These are phyloP conservation scores for Ctenoplectra terminalis DNA, from an alignment of 1,140 invertebrate genomes.

Conservation along the genomic window DNA sequence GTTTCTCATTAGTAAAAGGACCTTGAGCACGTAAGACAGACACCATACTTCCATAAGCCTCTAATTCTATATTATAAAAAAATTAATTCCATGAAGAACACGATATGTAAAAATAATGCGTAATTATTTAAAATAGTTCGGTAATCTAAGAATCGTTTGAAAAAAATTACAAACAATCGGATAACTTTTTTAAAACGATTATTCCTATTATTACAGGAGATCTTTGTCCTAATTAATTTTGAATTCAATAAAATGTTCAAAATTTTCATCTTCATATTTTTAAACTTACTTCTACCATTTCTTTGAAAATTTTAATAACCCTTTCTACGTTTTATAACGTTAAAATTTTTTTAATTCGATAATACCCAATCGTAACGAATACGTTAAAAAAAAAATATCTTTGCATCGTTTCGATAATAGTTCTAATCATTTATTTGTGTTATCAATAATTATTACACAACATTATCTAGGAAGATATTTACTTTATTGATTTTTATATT, in stretches of 20 bases:
- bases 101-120: background rate
- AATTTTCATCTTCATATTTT: too few relatives aligned
- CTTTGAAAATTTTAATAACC: too few relatives aligned
- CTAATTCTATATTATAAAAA: slow-evolving; percentile 87
- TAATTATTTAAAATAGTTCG: background rate
- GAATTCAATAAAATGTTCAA: background rate
- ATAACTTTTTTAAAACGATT: too few relatives aligned
- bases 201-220: too few relatives aligned
- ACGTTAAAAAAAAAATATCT: background rate
- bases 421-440: background rate
- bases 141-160: background rate
- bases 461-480: background rate
- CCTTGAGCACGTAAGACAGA: slow-evolving; percentile 96
- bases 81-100: too few relatives aligned
- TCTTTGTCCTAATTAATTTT: too few relatives aligned
- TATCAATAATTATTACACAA: background rate
- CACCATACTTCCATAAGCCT: slow-evolving; percentile 94
- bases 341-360: background rate
- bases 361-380: background rate
- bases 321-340: background rate
- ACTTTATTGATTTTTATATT: background rate
- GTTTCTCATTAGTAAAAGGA: slow-evolving; percentile 91
- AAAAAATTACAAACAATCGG: too few relatives aligned
- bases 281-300: too few relatives aligned
- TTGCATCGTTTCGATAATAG: too few relatives aligned